Conservation (phyloP, 92 coral and sea anemone species). For the Siderastrea radians region DNA sequence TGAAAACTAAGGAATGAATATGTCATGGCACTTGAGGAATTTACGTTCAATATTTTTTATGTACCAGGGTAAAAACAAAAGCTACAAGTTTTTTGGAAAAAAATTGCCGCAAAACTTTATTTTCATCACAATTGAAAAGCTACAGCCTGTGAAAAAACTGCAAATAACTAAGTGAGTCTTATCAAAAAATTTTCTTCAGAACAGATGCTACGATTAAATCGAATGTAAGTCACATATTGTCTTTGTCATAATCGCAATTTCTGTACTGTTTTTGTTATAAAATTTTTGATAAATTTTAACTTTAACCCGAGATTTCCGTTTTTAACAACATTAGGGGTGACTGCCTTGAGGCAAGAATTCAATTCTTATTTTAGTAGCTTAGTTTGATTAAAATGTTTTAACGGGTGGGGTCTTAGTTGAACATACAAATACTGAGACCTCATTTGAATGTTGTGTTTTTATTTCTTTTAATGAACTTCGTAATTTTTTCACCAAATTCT, state of each 20-base stretch:
- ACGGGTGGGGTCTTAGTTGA: background rate
- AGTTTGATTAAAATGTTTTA: conserved; percentile 17
- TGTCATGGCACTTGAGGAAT: conserved; percentile 1
- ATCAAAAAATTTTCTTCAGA: background rate
- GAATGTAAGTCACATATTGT: background rate
- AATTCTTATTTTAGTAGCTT: background rate
- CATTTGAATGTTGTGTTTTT: background rate
- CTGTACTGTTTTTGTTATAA: background rate
- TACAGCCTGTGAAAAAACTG: no score
- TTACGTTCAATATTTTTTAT: background rate
- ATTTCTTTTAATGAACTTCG: background rate
- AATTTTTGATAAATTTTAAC: background rate
- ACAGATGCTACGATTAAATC: background rate
- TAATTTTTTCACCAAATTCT: background rate
- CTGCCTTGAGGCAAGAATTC: background rate
- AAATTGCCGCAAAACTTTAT: no score
- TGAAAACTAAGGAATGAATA: background rate
- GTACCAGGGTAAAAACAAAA: no score
- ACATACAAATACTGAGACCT: background rate
- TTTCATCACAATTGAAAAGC: no score
- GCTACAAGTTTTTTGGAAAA: background rate
- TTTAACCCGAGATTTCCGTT: background rate
- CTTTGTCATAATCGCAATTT: background rate
- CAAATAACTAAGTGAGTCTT: background rate
- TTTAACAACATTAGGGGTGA: background rate